phyloP scores from a whole-genome alignment of 2,888 invertebrate species.

The Plebejus anna region DNA sequence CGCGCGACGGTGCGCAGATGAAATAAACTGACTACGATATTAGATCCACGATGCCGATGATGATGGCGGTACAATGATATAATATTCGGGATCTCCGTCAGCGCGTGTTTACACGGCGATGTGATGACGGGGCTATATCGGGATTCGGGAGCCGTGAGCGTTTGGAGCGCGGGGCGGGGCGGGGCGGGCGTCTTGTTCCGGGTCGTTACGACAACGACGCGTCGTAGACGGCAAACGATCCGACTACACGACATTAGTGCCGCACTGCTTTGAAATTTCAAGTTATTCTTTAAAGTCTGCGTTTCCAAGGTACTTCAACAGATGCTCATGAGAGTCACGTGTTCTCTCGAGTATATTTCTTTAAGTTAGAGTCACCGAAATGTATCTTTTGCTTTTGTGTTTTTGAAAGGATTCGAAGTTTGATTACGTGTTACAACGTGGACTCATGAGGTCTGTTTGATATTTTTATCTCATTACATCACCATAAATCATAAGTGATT shows the following conservation, averaged over 20 bases:
- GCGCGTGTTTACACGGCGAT: not conserved
- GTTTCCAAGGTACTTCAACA: too few species aligned
- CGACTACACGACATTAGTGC: not conserved
- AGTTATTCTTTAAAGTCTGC: not conserved
- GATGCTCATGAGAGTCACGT: too few species aligned
- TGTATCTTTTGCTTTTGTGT: too few species aligned
- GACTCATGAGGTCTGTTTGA: too few species aligned
- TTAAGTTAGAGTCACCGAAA: too few species aligned
- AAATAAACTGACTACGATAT: not conserved
- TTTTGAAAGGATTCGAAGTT: too few species aligned
- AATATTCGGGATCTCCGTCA: conserved; percentile 8
- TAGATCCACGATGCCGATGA: not conserved
- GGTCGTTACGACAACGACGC: not conserved
- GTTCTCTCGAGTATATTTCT: too few species aligned
- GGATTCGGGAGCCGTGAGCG: not conserved
- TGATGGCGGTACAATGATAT: not conserved
- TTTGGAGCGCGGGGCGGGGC: not conserved
- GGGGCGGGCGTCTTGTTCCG: not conserved
- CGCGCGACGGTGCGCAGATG: not conserved
- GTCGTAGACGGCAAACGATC: not conserved
- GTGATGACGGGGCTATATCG: conserved; percentile 12
- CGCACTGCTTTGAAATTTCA: not conserved
- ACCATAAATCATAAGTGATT: too few species aligned
- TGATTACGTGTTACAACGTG: too few species aligned
- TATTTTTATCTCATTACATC: too few species aligned